A percentile compares a stretch with the other conserved stretches of the same genome.
Conservation (phyloP, 2,797 vertebrate genomes). For the Clarias fuscus region DNA sequence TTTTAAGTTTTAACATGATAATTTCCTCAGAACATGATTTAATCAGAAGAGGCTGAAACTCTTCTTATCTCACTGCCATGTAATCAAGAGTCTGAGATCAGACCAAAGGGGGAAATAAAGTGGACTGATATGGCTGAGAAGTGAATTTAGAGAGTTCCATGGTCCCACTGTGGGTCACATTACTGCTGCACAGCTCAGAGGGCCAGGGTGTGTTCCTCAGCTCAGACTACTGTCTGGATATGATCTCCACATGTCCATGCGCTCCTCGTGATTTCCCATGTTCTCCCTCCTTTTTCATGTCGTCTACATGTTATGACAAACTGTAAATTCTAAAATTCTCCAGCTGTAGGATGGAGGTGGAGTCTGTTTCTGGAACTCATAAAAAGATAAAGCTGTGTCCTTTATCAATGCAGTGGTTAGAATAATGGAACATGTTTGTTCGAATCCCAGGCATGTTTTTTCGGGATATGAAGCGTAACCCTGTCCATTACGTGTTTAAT, state of each 20-base stretch:
- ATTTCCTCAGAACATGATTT: background rate
- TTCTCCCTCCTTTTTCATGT: too few relatives aligned
- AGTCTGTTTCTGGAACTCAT: background rate
- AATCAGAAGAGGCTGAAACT: background rate
- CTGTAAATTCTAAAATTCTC: too few relatives aligned
- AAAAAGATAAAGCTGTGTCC: background rate
- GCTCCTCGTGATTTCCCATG: background rate
- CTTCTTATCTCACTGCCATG: background rate
- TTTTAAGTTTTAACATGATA: background rate
- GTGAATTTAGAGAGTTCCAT: too few relatives aligned
- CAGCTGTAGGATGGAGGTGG: too few relatives aligned
- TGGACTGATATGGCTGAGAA: background rate
- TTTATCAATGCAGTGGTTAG: background rate
- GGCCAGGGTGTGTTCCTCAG: background rate
- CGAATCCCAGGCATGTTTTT: background rate
- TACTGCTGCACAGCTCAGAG: too few relatives aligned
- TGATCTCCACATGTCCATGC: conserved; percentile 35
- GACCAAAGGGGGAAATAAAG: background rate
- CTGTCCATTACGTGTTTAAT: too few relatives aligned
- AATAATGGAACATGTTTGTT: background rate
- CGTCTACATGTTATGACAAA: too few relatives aligned
- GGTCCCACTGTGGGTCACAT: too few relatives aligned
- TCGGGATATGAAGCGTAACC: too few relatives aligned
- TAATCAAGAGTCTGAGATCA: background rate
- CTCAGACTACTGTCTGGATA: background rate